Conservation (phyloP, 2,888 invertebrate species). For the Drosophila flavopinicola region DNA sequence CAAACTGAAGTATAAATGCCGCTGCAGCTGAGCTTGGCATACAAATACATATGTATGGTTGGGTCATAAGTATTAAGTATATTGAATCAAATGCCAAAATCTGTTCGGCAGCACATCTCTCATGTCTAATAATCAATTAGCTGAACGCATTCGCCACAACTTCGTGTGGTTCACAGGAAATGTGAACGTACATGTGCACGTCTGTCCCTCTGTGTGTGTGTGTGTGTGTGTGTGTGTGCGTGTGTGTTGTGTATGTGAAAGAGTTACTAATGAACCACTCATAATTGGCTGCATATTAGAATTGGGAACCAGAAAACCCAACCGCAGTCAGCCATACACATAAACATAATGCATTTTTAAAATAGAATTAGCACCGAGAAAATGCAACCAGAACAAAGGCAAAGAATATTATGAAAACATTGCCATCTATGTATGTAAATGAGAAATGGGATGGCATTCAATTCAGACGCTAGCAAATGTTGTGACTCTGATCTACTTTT, state of each 20-base stretch:
- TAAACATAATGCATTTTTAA: not conserved
- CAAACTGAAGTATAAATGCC: not conserved
- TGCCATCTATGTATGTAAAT: too few species aligned
- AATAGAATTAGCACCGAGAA: not conserved
- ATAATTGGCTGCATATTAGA: constrained; percentile 23
- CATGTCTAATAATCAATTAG: constrained; percentile 37
- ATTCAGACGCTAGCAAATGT: not conserved
- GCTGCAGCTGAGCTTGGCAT: not conserved
- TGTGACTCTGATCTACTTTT: not conserved
- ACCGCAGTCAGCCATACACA: constrained; percentile 1
- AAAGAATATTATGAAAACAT: not conserved
- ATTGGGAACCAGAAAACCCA: constrained; percentile 7
- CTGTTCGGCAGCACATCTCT: constrained; percentile 2
- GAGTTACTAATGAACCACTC: constrained; percentile 33
- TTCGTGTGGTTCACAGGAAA: constrained; percentile 4
- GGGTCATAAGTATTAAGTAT: not conserved
- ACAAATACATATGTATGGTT: not conserved
- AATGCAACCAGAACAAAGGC: not conserved
- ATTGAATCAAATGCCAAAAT: constrained; percentile 9
- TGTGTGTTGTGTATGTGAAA: constrained; percentile 1
- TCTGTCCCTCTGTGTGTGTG: not conserved
- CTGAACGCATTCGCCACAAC: constrained; percentile 28
- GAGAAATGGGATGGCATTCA: not conserved
- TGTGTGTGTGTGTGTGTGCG: not conserved
- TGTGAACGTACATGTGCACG: not conserved